phyloP scores from a whole-genome alignment of 2,113 vertebrate species.

The Nansenia antarctica region DNA sequence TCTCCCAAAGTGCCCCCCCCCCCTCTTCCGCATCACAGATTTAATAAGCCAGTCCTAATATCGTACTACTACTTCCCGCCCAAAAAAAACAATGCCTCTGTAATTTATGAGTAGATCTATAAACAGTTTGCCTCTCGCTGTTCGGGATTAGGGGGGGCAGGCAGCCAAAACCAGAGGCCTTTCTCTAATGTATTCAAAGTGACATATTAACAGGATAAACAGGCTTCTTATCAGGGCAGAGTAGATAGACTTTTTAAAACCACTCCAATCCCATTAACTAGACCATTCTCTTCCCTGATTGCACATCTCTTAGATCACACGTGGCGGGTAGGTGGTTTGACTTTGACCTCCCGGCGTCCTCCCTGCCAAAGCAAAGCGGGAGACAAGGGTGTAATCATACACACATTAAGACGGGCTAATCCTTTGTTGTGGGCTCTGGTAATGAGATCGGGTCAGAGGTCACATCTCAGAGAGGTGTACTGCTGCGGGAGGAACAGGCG shows the following conservation, averaged over 20 bases:
- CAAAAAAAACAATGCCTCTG: constrained; percentile 31
- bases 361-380: constrained; percentile 36
- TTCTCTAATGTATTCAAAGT: constrained; percentile 80
- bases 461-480: too few species aligned
- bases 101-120: constrained; percentile 61
- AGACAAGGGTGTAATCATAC: constrained; percentile 41
- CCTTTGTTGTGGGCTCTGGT: constrained; percentile 40
- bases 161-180: constrained; percentile 62
- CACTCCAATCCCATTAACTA: constrained; percentile 77
- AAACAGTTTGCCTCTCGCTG: constrained; percentile 63
- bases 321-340: too few species aligned
- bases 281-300: constrained; percentile 61
- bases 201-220: constrained; percentile 83
- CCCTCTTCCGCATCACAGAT: constrained; percentile 8
- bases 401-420: constrained; percentile 64
- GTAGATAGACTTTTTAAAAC: constrained; percentile 69
- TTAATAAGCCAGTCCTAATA: constrained; percentile 35
- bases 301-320: constrained; percentile 45
- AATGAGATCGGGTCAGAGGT: constrained; percentile 43
- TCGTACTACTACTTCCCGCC: constrained; percentile 26
- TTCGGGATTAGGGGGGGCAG: constrained; percentile 71
- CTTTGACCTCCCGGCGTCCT: constrained; percentile 34
- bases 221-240: constrained; percentile 73
- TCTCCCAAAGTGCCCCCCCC: constrained; percentile 6
- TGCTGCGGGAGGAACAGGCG: too few species aligned